Evolutionary conservation across 1,140 invertebrate species (phyloP).

Genomic region (Scylla paramamosain): DNA sequence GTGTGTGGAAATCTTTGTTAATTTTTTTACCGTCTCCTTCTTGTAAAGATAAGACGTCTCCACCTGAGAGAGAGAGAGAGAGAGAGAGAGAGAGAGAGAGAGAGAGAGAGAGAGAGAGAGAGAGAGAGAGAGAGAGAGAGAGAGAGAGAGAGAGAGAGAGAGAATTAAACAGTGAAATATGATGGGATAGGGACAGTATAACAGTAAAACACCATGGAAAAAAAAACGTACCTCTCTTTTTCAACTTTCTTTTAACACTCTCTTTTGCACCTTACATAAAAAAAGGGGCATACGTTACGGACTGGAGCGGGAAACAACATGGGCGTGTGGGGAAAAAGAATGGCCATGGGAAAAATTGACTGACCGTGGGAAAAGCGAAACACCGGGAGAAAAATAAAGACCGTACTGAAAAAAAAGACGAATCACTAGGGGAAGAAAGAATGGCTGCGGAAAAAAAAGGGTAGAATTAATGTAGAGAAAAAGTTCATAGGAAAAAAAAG

Average conservation of each 20-base stretch:
- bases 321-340: background rate
- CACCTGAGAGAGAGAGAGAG: too few relatives aligned
- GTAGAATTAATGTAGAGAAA: too few relatives aligned
- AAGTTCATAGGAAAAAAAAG: too few relatives aligned
- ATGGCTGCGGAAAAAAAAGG: background rate
- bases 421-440: background rate
- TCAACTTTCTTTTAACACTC: too few relatives aligned
- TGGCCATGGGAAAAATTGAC: background rate
- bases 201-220: too few relatives aligned
- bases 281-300: too few relatives aligned
- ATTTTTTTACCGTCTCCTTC: background rate
- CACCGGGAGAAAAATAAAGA: background rate
- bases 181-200: background rate
- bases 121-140: slow-evolving; percentile 9
- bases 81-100: too few relatives aligned
- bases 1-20: too few relatives aligned
- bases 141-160: background rate
- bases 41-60: too few relatives aligned
- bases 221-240: too few relatives aligned
- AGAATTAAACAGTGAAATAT: background rate
- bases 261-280: too few relatives aligned
- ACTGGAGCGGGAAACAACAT: too few relatives aligned
- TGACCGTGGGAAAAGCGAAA: background rate
- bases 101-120: background rate
- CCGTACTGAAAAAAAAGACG: background rate